These are phyloP conservation scores for Odocoileus hemionus DNA, from an alignment of 2,113 vertebrate species.

Conservation along the genomic window DNA sequence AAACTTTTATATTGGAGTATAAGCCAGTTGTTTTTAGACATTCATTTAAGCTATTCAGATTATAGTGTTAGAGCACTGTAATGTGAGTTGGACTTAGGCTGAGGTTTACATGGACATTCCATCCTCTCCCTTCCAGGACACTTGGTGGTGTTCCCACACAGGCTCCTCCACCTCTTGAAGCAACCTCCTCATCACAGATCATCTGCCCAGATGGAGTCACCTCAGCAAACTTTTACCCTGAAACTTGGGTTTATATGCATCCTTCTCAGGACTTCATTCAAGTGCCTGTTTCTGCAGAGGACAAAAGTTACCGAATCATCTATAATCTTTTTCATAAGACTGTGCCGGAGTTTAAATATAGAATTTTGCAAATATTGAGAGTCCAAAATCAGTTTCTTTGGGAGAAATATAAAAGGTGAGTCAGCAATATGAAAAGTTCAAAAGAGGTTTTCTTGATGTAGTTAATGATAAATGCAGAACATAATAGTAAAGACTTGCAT, in stretches of 20 bases:
- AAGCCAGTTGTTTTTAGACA: background rate
- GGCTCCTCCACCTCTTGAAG: slow-evolving; percentile 72
- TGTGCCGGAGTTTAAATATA: slow-evolving; percentile 97
- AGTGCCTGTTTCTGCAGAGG: slow-evolving; percentile 95
- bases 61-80: background rate
- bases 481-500: background rate
- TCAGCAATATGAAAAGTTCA: background rate
- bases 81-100: background rate
- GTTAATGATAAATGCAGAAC: background rate
- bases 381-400: slow-evolving; percentile 99
- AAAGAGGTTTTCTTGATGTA: background rate
- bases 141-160: slow-evolving; percentile 84
- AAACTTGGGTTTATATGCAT: slow-evolving; percentile 96
- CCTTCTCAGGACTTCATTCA: slow-evolving; percentile 96
- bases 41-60: background rate
- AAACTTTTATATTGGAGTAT: background rate
- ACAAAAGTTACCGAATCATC: slow-evolving; percentile 97
- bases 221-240: slow-evolving; percentile 91
- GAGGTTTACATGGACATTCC: background rate
- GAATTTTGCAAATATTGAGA: slow-evolving; percentile 93
- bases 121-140: slow-evolving; percentile 44
- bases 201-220: slow-evolving; percentile 85
- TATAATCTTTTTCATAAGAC: slow-evolving; percentile 99
- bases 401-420: slow-evolving; percentile 99
- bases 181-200: slow-evolving; percentile 72